Evolutionary conservation across 2,113 vertebrate species (phyloP), one percentile per base, ranked within the genome.

Genomic region (Terrapene triunguis): DNA sequence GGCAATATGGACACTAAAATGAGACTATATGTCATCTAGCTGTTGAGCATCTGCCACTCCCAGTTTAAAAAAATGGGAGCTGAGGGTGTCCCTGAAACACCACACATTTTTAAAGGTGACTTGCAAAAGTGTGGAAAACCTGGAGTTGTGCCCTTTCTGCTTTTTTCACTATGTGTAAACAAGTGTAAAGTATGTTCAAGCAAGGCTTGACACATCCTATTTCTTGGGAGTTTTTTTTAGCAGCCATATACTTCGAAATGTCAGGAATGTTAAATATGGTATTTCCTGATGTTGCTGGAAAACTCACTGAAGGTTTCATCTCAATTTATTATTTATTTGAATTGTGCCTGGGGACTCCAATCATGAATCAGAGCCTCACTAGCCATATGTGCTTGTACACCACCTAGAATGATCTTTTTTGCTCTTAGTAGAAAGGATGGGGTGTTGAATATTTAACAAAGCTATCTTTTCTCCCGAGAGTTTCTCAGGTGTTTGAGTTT

Each of bases 361-460:
- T 76, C 11, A 74, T 38, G 42, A 74, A 89, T 92, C 92, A 94
- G 62, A 7, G 38, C 48, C 90, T 38, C 65, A 42, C 53, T 84
- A 81, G 89, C 72, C 53, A 85, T 82, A 16, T 93, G 57, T 89
- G 87, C 92, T 92, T 86, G 51, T 94, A 72, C 83, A 84, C 90
- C 89, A 92, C 92, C 90, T 97, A 93, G 81, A 79, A 93, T 87
- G 89, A 51, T 83, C 62, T 90, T 97, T 96, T 96, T 97, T 93
- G 90, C 74, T 96, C 95, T 97, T 96, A 93, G 95, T 94, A 88
- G 42, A 74, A 89, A 69, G 85, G 48, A 47, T 93, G 87, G 74
- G 32, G 91, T 94, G 91, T 89, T 91, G 94, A 76, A 92, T 96
- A 85, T 95, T 97, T 91, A 95, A 95, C 93, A 96, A 95, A 93